Base-by-base conservation (phyloP, 2,888 invertebrate genomes). In the Ectemnius continuus region DNA sequence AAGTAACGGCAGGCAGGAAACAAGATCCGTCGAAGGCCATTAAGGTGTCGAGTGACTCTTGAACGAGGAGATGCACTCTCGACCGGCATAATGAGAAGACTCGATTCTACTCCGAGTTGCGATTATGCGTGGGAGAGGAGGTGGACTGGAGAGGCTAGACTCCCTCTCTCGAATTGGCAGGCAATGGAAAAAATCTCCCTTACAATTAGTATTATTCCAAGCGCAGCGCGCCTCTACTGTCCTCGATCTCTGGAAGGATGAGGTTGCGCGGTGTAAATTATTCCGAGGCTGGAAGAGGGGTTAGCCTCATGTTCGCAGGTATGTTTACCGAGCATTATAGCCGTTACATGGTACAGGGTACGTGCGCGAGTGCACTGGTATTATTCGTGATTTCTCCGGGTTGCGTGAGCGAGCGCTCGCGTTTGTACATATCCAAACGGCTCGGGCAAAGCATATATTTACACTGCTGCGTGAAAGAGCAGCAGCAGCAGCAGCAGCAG, bases 11-110 rank as follows among this genome's bases (percentile, higher is more conserved):
- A 45, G 23, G 48, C 45, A 16, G 74, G 75, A 46, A 75, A 75
- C 74, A 57, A 48, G 75, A 75, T 68, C 75, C 26, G 16, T 20
- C 75, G 60, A 23, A 28, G 61, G 75, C 75, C 61, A 68, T 75
- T 75, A 75, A 52, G 75, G 69, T 75, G 59, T 75, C 75, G 75
- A 65, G 63, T 75, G 64, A 61, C 68, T 46, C 64, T 48, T 18
- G 61, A 36, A 23, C 56, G 23, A 28, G 46, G 67, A 60, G 45
- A 14, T 46, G 46, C 73, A 61, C 62, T 63, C 58, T 36, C 66
- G 16, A 47, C 60, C 36, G 48, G n/a, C n/a, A 18, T 67, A 67
- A 63, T 52, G 47, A 28, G 18, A 14, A 62, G 61, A 48, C 57
- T 18, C 52, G 28, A 63, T 75, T 36, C 36, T 36, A 36, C 36